Conservation (phyloP, 2,113 vertebrate species). For the Cariama cristata region DNA sequence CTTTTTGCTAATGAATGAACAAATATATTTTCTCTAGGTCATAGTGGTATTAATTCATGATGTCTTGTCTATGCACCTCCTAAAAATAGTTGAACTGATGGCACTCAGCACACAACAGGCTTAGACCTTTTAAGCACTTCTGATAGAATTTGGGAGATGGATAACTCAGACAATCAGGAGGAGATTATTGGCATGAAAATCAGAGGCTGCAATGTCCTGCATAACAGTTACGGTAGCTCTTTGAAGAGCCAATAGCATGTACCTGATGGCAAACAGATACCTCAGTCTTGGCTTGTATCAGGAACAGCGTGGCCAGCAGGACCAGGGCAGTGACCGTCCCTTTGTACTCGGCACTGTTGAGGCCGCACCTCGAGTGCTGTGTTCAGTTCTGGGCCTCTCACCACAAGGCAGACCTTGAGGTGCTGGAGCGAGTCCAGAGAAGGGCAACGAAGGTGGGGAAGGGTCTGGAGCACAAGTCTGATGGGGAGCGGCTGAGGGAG, state of each 20-base stretch:
- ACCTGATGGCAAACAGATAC: constrained; percentile 38
- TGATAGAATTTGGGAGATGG: neutral
- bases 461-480: too few relatives aligned
- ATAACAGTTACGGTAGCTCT: neutral
- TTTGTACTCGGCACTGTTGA: too few relatives aligned
- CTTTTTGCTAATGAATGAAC: neutral
- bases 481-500: too few relatives aligned
- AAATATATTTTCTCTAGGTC: neutral
- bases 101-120: neutral
- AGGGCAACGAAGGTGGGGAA: too few relatives aligned
- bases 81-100: neutral
- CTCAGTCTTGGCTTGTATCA: neutral
- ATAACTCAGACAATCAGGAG: neutral
- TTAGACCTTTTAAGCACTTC: neutral
- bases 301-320: too few relatives aligned
- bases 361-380: too few relatives aligned
- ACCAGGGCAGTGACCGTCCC: too few relatives aligned
- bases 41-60: neutral
- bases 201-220: neutral
- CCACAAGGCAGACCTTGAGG: too few relatives aligned
- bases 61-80: neutral
- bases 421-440: too few relatives aligned
- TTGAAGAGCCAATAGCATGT: neutral
- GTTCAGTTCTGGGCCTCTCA: too few relatives aligned
- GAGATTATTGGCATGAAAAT: constrained; percentile 27